Conservation (phyloP, 2,113 vertebrate genomes). For the Pithys albifrons region DNA sequence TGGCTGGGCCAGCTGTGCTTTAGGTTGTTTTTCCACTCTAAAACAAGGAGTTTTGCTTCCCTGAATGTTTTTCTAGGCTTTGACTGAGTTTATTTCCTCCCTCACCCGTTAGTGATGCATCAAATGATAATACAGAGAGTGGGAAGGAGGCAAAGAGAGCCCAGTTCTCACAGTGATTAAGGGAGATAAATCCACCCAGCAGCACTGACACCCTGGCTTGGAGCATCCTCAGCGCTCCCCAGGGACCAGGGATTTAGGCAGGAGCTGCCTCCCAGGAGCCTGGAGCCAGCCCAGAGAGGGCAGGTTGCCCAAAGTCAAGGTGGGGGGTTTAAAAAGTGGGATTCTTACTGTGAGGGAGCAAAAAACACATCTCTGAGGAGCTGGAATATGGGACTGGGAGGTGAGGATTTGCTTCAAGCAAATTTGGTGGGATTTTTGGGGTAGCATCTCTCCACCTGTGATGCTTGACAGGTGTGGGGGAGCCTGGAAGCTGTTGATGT, state of each 20-base stretch:
- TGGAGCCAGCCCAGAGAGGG: neutral
- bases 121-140: fast-evolving
- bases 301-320: neutral
- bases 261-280: neutral
- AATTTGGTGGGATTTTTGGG: neutral
- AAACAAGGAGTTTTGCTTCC: neutral
- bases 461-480: neutral
- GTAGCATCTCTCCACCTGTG: fast-evolving
- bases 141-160: neutral
- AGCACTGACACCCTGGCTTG: neutral
- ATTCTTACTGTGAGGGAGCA: neutral
- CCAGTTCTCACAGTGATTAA: neutral
- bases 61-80: neutral
- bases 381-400: fast-evolving
- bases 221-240: neutral
- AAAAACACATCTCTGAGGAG: neutral
- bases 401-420: neutral
- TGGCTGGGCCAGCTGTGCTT: neutral
- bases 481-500: neutral
- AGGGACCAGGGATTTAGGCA: neutral
- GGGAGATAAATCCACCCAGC: neutral
- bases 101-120: fast-evolving
- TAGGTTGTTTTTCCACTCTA: neutral
- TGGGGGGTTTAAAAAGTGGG: neutral
- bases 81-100: neutral